A percentile compares a stretch with the other conserved stretches of the same genome.
Conservation (phyloP, 2,797 vertebrate genomes). For the Gymnothorax reevesii region DNA sequence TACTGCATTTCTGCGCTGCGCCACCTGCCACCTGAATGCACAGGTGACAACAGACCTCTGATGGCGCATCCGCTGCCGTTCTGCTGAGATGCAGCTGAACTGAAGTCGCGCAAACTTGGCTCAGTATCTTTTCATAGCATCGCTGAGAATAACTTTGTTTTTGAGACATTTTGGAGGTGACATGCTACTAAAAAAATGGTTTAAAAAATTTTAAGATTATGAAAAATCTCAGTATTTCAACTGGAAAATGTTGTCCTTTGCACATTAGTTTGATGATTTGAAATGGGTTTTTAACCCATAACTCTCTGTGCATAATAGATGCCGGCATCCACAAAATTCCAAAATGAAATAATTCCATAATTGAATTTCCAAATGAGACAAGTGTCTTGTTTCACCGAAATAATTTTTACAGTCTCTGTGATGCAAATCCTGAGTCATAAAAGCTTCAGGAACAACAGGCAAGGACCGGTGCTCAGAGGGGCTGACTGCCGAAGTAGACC, state of each 20-base stretch:
- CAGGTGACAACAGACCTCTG: constrained; percentile 1
- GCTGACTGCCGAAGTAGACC: background rate
- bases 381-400: too few relatives aligned
- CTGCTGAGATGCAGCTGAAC: too few relatives aligned
- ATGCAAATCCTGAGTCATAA: too few relatives aligned
- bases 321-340: too few relatives aligned
- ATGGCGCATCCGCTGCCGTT: background rate
- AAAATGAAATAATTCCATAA: too few relatives aligned
- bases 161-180: background rate
- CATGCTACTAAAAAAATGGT: background rate
- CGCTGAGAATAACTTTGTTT: background rate
- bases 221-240: background rate
- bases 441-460: too few relatives aligned
- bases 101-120: background rate
- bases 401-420: too few relatives aligned
- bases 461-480: too few relatives aligned
- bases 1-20: constrained; percentile 5
- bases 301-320: too few relatives aligned
- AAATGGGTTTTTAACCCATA: background rate
- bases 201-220: background rate
- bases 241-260: background rate
- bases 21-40: background rate
- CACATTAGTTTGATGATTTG: too few relatives aligned
- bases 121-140: background rate
- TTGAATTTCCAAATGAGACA: too few relatives aligned